A percentile compares a stretch with the other conserved stretches of the same genome.
These are phyloP conservation scores for Rambutsinella grinnellia DNA, from an alignment of 2,888 invertebrate genomes.

Conservation along the genomic window DNA sequence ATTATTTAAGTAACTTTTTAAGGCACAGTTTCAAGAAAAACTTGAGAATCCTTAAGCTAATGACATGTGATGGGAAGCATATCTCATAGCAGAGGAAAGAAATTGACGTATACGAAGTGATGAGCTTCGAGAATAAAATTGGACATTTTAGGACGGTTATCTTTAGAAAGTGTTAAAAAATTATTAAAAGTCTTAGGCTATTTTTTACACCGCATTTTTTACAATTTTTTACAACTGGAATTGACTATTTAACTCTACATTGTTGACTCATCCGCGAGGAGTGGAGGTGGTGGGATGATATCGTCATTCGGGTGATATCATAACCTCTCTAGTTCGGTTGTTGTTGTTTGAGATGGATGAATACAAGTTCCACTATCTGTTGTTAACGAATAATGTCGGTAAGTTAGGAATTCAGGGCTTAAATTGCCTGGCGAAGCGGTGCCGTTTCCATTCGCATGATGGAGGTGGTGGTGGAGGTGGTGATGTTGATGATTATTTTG, in stretches of 20 bases:
- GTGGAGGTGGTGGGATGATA: slow-evolving; percentile 44
- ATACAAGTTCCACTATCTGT: slow-evolving; percentile 57
- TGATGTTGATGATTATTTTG: slow-evolving; percentile 53
- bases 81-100: too few relatives aligned
- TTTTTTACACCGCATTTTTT: too few relatives aligned
- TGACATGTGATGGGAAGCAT: too few relatives aligned
- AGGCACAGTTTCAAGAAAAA: too few relatives aligned
- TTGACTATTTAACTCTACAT: slow-evolving; percentile 32
- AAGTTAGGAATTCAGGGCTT: slow-evolving; percentile 65
- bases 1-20: too few relatives aligned
- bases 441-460: slow-evolving; percentile 61
- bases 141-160: too few relatives aligned
- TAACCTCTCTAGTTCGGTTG: slow-evolving; percentile 65
- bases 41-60: too few relatives aligned
- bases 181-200: too few relatives aligned
- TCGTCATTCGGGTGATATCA: slow-evolving; percentile 62
- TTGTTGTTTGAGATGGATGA: slow-evolving; percentile 61
- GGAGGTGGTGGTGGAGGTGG: slow-evolving; percentile 41
- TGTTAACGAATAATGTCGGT: slow-evolving; percentile 64
- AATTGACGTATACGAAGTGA: too few relatives aligned
- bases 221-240: too few relatives aligned
- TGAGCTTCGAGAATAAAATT: too few relatives aligned
- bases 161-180: too few relatives aligned
- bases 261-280: slow-evolving; percentile 40
- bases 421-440: slow-evolving; percentile 57